Base-by-base conservation (phyloP, 2,888 invertebrate genomes). In the Lumbricus terrestris region DNA sequence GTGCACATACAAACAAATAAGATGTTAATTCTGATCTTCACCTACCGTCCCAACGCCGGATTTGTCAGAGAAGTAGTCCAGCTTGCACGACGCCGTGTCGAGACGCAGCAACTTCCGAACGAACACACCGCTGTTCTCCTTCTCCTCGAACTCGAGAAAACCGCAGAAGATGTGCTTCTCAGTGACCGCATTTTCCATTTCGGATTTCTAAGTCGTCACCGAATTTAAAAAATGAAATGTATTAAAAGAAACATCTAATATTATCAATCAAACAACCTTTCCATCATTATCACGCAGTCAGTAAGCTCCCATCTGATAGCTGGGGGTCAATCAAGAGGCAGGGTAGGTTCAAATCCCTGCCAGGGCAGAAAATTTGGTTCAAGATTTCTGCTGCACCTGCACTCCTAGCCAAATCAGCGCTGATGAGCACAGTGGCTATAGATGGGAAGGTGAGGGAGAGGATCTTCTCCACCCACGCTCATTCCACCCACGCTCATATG, bases 71-170 rank as follows among this genome's bases (percentile, higher is more conserved):
- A 85, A 85, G 23, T 35, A 85, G 18, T 85, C 85, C 35, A 85
- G 85, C 16, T 85, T 85, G 85, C 85, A 85, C 0, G 85, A 34
- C 35, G 85, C 34, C 23, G 85, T 85, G 23, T 85, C 85, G 16
- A 85, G 85, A 85, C 85, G 85, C 5, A 85, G 35, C 23, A 85
- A 85, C 23, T 85, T 85, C 35, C 85, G 85, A 34, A 85, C 85
- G 35, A 85, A 85, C 5, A 35, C 85, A 35, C 85, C 85, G n/a
- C 85, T 85, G 85, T 85, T 85, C 23, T 85, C 85, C 37, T 85
- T 85, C 34, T 35, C 85, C 37, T 85, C 85, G 5, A 34, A 35
- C 16, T 85, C 85, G 20, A 85, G 37, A 85, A 85, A 85, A 23
- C 85, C 85, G 35, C 69, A 69, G 69, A 69, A 69, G 29, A 69